These are phyloP conservation scores for Drosophila cognata DNA, from an alignment of 2,888 invertebrate genomes.

Conservation along the genomic window DNA sequence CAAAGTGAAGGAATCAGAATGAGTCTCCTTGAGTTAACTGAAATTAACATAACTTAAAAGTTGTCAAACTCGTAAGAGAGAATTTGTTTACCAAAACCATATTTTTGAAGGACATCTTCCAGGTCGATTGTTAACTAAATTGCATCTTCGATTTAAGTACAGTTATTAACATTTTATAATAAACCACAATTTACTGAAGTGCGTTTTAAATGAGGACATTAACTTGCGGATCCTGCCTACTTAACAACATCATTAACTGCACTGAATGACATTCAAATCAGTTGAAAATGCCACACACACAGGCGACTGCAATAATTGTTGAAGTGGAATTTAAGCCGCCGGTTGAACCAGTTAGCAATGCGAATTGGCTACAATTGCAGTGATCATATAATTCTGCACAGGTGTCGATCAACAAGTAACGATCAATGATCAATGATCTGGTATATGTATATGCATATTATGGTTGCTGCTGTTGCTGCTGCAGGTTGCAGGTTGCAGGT, in stretches of 20 bases:
- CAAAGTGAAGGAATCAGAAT: no score
- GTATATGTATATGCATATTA: conserved; percentile 21
- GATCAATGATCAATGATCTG: conserved; percentile 14
- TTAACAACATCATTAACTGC: conserved; percentile 12
- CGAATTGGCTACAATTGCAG: conserved; percentile 39
- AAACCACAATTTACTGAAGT: background rate
- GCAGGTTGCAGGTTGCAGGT: conserved; percentile 22
- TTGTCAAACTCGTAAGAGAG: background rate
- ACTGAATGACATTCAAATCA: conserved; percentile 24
- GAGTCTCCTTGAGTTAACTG: no score
- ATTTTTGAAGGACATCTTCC: background rate
- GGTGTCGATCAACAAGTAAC: conserved; percentile 30
- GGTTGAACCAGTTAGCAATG: conserved; percentile 50
- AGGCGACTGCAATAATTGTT: conserved; percentile 5
- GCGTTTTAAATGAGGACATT: background rate
- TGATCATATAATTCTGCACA: conserved; percentile 27
- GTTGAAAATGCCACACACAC: conserved; percentile 6
- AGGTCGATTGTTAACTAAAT: background rate
- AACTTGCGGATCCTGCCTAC: background rate
- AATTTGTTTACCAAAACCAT: background rate
- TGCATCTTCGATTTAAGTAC: background rate
- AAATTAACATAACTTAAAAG: no score
- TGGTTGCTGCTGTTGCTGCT: conserved; percentile 3
- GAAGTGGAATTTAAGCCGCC: conserved; percentile 16
- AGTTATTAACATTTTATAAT: background rate